Evolutionary conservation across 2,888 invertebrate species (phyloP).

Genomic region (Hydrotaea cyrtoneurina): DNA sequence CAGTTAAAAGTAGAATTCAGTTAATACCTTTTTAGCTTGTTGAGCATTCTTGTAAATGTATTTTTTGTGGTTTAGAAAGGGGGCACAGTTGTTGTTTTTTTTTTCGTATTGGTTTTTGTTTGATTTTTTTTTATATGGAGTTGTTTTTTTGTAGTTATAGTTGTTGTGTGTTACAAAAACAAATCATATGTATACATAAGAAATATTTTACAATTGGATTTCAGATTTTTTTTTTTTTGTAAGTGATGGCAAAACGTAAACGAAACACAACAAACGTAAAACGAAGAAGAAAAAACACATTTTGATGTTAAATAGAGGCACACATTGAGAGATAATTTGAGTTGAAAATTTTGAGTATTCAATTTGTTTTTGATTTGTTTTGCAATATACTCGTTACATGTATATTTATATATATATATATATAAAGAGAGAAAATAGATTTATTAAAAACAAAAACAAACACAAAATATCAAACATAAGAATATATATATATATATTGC

Average conservation of each 20-base stretch:
- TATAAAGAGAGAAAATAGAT: conserved; percentile 48
- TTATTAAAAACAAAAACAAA: conserved; percentile 46
- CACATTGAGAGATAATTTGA: conserved; percentile 73
- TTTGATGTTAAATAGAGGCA: conserved; percentile 70
- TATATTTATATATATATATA: conserved; percentile 33
- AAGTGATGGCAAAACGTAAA: conserved; percentile 54
- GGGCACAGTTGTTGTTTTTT: conserved; percentile 48
- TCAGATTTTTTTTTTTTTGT: conserved; percentile 52
- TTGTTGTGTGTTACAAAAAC: conserved; percentile 48
- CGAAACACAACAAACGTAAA: conserved; percentile 42
- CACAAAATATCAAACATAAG: background rate
- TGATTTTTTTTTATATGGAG: background rate
- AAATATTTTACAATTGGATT: conserved; percentile 68
- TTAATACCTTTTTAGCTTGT: conserved; percentile 81
- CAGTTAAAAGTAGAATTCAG: conserved; percentile 54
- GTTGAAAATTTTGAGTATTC: conserved; percentile 50
- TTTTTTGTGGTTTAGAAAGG: conserved; percentile 56
- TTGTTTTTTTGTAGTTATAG: conserved; percentile 69
- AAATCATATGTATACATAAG: conserved; percentile 67
- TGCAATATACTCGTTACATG: conserved; percentile 41
- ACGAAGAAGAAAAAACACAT: conserved; percentile 58
- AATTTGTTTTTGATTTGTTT: conserved; percentile 44
- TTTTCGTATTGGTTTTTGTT: conserved; percentile 35
- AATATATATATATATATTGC: no score
- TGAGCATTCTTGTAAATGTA: conserved; percentile 77